phyloP scores from a whole-genome alignment of 2,797 vertebrate genomes.

The Picus viridis region DNA sequence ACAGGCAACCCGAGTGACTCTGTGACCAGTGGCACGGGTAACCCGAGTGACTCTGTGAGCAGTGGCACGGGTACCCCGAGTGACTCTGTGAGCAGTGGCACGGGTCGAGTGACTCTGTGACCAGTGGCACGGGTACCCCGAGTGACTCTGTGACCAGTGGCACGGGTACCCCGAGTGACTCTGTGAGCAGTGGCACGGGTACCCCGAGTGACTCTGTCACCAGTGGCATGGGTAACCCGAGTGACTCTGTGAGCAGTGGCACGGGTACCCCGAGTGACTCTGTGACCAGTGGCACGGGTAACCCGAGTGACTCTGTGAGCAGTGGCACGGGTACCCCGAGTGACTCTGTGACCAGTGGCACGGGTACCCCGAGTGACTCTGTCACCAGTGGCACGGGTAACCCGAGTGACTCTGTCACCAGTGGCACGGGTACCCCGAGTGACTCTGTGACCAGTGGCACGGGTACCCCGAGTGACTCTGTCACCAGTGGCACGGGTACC shows the following conservation, averaged over 20 bases:
- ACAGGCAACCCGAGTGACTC: neutral
- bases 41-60: too few relatives aligned
- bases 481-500: neutral
- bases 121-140: too few relatives aligned
- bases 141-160: neutral
- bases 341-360: neutral
- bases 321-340: neutral
- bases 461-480: neutral
- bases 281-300: neutral
- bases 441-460: neutral
- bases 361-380: too few relatives aligned
- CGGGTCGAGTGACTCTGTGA: neutral
- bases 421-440: too few relatives aligned
- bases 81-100: neutral
- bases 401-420: neutral
- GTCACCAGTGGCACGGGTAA: neutral
- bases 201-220: neutral
- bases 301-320: too few relatives aligned
- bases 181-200: neutral
- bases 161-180: neutral
- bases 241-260: neutral
- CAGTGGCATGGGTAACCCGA: neutral
- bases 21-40: neutral
- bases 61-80: neutral
- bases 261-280: neutral